A percentile compares a stretch with the other conserved stretches of the same genome.
These are phyloP conservation scores for Oscheius sp. DNA, from an alignment of 1,140 invertebrate genomes.

Conservation along the genomic window DNA sequence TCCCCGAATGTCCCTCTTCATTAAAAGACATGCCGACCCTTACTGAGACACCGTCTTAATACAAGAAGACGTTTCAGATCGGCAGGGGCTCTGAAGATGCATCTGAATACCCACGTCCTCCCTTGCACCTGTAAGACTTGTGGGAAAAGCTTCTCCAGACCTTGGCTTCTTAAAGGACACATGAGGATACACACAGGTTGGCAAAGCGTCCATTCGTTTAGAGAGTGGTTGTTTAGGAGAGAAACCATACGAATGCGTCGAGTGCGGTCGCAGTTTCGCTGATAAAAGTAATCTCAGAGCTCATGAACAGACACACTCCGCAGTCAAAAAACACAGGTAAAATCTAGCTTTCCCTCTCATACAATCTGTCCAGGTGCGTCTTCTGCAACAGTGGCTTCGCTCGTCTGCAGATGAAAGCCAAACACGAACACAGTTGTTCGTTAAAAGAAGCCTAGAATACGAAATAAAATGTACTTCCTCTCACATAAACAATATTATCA, in stretches of 20 bases:
- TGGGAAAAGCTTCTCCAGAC: conserved; percentile 90
- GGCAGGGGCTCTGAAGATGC: too few relatives aligned
- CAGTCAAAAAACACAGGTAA: conserved; percentile 17
- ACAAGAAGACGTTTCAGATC: too few relatives aligned
- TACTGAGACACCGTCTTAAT: too few relatives aligned
- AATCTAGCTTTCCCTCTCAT: not conserved
- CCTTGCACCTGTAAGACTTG: conserved; percentile 63
- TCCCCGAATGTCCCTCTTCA: too few relatives aligned
- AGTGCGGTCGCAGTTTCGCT: conserved; percentile 91
- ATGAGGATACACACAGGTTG: conserved; percentile 77
- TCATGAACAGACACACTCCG: conserved; percentile 93
- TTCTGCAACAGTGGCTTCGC: not conserved
- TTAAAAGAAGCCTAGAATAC: not conserved
- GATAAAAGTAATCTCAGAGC: too few relatives aligned
- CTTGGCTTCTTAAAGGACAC: conserved; percentile 90
- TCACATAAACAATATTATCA: not conserved
- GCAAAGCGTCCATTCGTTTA: conserved; percentile 66
- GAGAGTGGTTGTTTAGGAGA: conserved; percentile 96
- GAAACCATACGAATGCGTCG: conserved; percentile 64
- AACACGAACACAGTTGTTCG: not conserved
- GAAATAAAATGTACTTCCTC: not conserved
- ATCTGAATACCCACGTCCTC: conserved; percentile 6
- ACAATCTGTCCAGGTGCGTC: not conserved
- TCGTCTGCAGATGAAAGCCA: not conserved
- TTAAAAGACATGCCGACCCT: too few relatives aligned